Evolutionary conservation across 2,888 invertebrate species (phyloP), one percentile per base, ranked within the genome.

Genomic region (Sialis fuliginosa): DNA sequence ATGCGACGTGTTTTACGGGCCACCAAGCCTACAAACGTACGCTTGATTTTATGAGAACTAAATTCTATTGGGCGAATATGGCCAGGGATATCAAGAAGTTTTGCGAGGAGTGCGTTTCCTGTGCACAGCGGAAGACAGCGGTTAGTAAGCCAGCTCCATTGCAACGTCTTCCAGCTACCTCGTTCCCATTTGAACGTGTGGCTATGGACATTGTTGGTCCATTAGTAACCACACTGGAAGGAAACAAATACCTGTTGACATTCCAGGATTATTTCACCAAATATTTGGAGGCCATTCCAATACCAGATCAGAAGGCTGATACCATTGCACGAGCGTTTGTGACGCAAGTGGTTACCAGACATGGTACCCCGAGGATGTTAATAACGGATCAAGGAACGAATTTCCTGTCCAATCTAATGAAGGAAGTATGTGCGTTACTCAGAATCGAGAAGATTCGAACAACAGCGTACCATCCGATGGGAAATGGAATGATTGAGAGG

Each of bases 401-500:
- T 35, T 58, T 60, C 44, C 33, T 53, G 6, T 54, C 55, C 2
- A 44, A 49, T 6, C n/a, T 59, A 12, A 52, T 60, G 8, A 52
- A 51, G 35, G 50, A 56, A 34, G 46, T 57, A 2, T 55, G 56
- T 32, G 49, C 51, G 44, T 34, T 52, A 8, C 44, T 60, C 10
- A 46, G 50, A 1, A 56, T 59, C 6, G 43, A 52, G 10, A 54
- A 53, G 44, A 32, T 57, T 6, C 51, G 53, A 39, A 59, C 57
- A 2, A 53, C 56, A 1, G 48, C 57, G 4, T 58, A 57, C 46
- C 56, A 56, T 32, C 57, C 61, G 6, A 48, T 51, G 10, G 46
- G 54, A 2, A 62, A 62, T 44, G 60, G 58, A 4, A 48, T 54
- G 37, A 48, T 60, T 1, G 60, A 61, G 46, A 35, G 60, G 37